A percentile compares a stretch with the other conserved stretches of the same genome.
Evolutionary conservation across 2,113 vertebrate genomes (phyloP).

Genomic region (Copsychus sechellarum): DNA sequence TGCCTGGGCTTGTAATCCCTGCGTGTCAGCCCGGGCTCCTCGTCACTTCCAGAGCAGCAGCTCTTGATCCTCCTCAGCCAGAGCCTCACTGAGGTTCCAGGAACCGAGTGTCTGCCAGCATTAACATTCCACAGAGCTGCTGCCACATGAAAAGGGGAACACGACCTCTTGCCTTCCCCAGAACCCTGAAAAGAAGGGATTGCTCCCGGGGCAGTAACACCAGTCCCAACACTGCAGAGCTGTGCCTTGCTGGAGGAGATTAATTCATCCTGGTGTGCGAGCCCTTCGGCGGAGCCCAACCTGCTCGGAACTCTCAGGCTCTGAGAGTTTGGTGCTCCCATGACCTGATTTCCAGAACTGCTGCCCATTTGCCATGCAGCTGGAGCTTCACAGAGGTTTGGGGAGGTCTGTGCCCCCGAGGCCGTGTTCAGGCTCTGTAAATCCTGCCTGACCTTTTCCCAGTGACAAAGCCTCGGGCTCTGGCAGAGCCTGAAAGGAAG

Average conservation of each 20-base stretch:
- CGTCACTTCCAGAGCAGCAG: background rate
- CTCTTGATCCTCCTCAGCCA: background rate
- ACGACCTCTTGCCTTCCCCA: background rate
- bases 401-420: background rate
- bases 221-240: background rate
- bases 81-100: background rate
- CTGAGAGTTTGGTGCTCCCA: rapidly evolving
- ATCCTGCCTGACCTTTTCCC: background rate
- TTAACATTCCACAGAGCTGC: background rate
- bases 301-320: background rate
- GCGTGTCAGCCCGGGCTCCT: background rate
- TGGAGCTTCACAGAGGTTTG: rapidly evolving
- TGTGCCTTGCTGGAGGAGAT: background rate
- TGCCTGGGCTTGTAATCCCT: background rate
- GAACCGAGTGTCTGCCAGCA: background rate
- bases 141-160: background rate
- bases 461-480: background rate
- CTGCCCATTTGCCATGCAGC: background rate
- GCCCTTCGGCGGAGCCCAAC: background rate
- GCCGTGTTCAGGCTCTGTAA: background rate
- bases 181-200: background rate
- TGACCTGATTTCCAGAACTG: background rate
- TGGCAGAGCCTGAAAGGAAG: background rate
- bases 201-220: background rate
- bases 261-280: background rate